Base-by-base conservation (phyloP, 2,888 invertebrate species). In the Oeneis ivallda region DNA sequence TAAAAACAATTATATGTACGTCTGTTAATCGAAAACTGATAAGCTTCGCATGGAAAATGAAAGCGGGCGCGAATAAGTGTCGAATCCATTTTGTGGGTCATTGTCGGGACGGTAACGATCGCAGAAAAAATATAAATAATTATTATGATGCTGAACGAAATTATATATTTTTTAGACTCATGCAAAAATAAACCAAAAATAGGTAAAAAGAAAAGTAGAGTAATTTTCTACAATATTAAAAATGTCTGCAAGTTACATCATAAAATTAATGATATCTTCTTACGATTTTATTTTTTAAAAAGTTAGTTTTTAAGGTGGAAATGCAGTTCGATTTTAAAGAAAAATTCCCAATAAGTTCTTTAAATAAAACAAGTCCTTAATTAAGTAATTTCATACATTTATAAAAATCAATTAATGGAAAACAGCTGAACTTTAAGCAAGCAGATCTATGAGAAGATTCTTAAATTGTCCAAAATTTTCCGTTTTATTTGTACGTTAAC, bases 81-180 rank as follows among this genome's bases (percentile, higher is more conserved):
- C 71, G 60, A 60, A 65, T 67, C 64, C 68, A 64, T 65, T 74
- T 74, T 75, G 70, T 74, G 59, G 76, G 76, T 76, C 76, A 76
- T 64, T 75, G 76, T 71, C 76, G 75, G 59, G 45, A 53, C 47
- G 17, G 72, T 72, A 72, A 56, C 59, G 73, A 45, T 49, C 45
- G 70, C 71, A 71, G 10, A 67, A 62, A 60, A 62, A 65, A 26
- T 26, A 26, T 26, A 26, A 26, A 26, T 4, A 26, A 26, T 4
- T 26, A 26, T 26, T n/a, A 5, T 26, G 26, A 26, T 1, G 26
- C 26, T 26, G 3, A 49, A 10, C 11, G 39, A 59, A 50, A 50
- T 19, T 6, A 58, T 41, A 47, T 54, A 11, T 11, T 10, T 19
- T 11, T 60, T 13, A 50, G 10, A 62, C 1, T 26, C 3, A 26